Evolutionary conservation across 1,140 invertebrate species (phyloP).

Genomic region (Battus philenor): DNA sequence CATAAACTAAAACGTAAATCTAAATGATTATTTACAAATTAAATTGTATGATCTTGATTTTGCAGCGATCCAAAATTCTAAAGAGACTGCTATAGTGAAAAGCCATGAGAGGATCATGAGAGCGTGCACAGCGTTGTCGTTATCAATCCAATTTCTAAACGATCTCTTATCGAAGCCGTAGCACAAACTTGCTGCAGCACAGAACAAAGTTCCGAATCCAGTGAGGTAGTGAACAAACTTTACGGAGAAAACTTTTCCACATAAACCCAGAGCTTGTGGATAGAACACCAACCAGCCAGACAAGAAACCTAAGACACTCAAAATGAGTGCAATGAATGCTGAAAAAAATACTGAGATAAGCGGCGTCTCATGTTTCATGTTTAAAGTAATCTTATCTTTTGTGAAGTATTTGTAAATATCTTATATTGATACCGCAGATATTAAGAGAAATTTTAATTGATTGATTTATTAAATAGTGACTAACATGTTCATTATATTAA

Average conservation of each 20-base stretch:
- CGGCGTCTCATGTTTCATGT: too few relatives aligned
- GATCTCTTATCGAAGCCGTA: conserved; percentile 21
- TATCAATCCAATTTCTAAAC: conserved; percentile 25
- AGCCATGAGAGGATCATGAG: conserved; percentile 22
- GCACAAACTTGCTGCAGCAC: conserved; percentile 24
- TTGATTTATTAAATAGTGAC: too few relatives aligned
- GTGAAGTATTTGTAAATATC: too few relatives aligned
- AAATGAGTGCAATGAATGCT: conserved; percentile 29
- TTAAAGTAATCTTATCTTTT: too few relatives aligned
- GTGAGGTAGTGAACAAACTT: conserved; percentile 25
- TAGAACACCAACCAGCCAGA: conserved; percentile 22
- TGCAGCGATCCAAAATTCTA: conserved; percentile 23
- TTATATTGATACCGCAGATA: too few relatives aligned
- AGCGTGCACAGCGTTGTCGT: conserved; percentile 7
- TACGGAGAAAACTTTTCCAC: conserved; percentile 13
- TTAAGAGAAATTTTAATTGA: too few relatives aligned
- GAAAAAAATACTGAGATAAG: conserved; percentile 19
- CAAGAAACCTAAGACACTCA: conserved; percentile 19
- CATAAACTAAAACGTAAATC: not conserved
- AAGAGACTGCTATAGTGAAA: conserved; percentile 19
- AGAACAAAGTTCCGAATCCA: conserved; percentile 18
- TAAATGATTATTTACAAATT: not conserved
- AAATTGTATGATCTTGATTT: not conserved
- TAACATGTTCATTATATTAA: too few relatives aligned
- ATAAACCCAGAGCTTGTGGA: conserved; percentile 12